Base-by-base conservation (phyloP, 2,888 invertebrate species). In the Vanessa cardui region DNA sequence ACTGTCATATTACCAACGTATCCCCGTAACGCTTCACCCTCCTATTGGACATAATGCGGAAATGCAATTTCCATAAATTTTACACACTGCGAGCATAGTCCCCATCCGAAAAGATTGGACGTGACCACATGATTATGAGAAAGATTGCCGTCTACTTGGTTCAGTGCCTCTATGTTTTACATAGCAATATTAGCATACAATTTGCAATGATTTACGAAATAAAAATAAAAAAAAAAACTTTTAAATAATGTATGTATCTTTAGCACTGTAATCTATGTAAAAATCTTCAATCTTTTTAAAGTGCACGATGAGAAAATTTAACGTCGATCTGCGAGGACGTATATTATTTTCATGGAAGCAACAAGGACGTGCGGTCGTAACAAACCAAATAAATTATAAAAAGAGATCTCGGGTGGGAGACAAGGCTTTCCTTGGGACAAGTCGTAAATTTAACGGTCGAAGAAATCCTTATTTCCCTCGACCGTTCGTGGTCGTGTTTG, bases 61-160 rank as follows among this genome's bases (percentile, higher is more conserved):
- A 85, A 89, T 89, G 89, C 91, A 92, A 92, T 92, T 91, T 92
- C 91, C 92, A 92, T 92, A 92, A 92, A 92, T 92, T 92, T 92
- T 88, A 91, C 91, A 92, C 89, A 82, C 81, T 78, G 86, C 88
- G 89, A 87, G 83, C 89, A 89, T 82, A 84, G 84, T 83, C 84
- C 83, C 83, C 84, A 83, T 83, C 86, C 85, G 84, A 86, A 88
- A 91, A 89, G 89, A 91, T 90, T 88, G 87, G 83, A 88, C 85
- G 81, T 86, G 88, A 87, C 87, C 89, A 84, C 85, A 77, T 80
- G 77, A 77, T 79, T 77, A 78, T 77, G 77, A 79, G 73, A 76
- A 77, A 77, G 77, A 78, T 74, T 76, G 66, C 72, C 73, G 69
- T 72, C 66, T 74, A 66, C 59, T 61, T 70, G 65, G 65, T 65